Base-by-base conservation (phyloP, 1,140 invertebrate species). In the Drosophila malerkotliana region DNA sequence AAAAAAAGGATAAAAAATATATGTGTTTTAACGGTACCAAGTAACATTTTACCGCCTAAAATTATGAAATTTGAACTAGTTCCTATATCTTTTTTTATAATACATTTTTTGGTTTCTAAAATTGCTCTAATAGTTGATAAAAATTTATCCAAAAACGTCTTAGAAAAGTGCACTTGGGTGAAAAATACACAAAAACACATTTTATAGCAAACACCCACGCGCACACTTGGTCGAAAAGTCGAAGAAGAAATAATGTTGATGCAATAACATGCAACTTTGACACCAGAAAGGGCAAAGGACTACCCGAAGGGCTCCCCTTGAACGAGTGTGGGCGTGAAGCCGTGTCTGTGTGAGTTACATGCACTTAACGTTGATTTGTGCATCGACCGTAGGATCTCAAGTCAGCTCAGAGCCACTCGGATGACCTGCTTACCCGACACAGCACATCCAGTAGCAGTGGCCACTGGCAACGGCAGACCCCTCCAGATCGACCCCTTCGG, bases 281-380 rank as follows among this genome's bases (percentile, higher is more conserved):
- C 82, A 85, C 83, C 77, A 64, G 47, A 74, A 49, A 59, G 74
- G 57, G 59, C 55, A 57, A 30, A 21, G 24, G 47, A 15, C 48
- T 5, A 44, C 41, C 41, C 41, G 8, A 44, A 0, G 5, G 4
- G 14, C 24, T 15, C 8, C 1, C 10, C 10, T 12, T n/a, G 34
- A 12, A 12, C 34, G 34, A 7, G 21, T 44, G 10, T 21, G 14
- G 4, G 14, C 34, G 54, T 28, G 44, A 7, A 14, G 24, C 7
- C 41, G 51, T 59, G 58, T 55, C 56, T 64, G 78, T 56, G 64
- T 37, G 58, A 83, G 72, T 75, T 73, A 83, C 79, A 88, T 89
- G 83, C 79, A 88, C 83, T 83, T 88, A 88, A 77, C 77, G 84
- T 88, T 88, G 83, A 88, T 88, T 88, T 88, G 79, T 79, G 76